Conservation (phyloP, 2,113 vertebrate genomes). For the Carassius auratus region DNA sequence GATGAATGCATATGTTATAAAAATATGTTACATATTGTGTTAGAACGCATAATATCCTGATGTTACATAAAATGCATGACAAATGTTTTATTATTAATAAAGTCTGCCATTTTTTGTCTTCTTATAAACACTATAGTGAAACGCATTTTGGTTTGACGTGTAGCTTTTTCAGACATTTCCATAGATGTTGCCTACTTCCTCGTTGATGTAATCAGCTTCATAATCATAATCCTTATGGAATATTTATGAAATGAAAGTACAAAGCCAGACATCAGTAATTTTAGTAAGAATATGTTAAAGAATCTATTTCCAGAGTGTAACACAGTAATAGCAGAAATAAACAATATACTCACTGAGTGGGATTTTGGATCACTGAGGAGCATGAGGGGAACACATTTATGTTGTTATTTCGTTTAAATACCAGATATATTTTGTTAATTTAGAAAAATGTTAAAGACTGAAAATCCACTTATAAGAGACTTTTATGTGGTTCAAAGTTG, state of each 20-base stretch:
- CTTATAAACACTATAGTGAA: neutral
- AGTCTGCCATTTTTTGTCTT: neutral
- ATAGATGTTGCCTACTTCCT: neutral
- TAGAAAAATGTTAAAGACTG: too few relatives aligned
- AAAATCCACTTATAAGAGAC: neutral
- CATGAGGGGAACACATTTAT: neutral
- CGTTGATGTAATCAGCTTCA: neutral
- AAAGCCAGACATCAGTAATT: neutral
- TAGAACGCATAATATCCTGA: neutral
- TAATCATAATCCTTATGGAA: neutral
- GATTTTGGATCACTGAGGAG: constrained; percentile 1
- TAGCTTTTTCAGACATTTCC: neutral
- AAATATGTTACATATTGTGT: neutral
- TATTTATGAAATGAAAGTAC: neutral
- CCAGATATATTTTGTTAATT: neutral
- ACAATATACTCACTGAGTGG: neutral
- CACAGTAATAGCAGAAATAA: neutral
- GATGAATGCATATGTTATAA: neutral
- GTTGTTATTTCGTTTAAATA: neutral
- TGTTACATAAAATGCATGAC: neutral
- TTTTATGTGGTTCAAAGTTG: neutral
- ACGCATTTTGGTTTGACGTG: neutral
- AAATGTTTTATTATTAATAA: neutral
- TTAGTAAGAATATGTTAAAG: neutral
- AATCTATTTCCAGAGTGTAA: neutral